A percentile compares a stretch with the other conserved stretches of the same genome.
phyloP scores from a whole-genome alignment of 92 coral and sea anemone genomes.

The Ricordea florida region DNA sequence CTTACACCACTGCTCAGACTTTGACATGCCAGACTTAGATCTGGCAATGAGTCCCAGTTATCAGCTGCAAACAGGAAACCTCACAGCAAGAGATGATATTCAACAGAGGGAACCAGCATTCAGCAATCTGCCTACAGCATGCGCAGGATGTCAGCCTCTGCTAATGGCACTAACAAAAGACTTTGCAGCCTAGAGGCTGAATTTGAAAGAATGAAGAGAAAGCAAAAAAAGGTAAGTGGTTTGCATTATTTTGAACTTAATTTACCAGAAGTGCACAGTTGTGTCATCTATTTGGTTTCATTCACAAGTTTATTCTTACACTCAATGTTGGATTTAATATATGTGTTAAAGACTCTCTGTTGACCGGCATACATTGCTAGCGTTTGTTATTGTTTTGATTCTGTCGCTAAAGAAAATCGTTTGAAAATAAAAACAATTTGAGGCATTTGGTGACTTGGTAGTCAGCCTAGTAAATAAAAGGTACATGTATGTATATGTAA shows the following conservation, averaged over 20 bases:
- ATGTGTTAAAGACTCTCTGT: no score
- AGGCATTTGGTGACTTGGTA: no score
- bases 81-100: slow-evolving; percentile 1
- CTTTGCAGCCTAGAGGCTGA: slow-evolving; percentile 20
- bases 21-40: slow-evolving; percentile 16
- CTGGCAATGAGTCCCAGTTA: neutral
- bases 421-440: no score
- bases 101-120: slow-evolving; percentile 9
- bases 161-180: slow-evolving; percentile 15
- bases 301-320: neutral
- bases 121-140: slow-evolving; percentile 12
- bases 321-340: no score
- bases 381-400: no score
- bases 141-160: slow-evolving; percentile 28
- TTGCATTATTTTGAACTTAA: neutral
- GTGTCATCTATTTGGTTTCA: neutral
- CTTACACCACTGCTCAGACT: slow-evolving; percentile 27
- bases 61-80: neutral
- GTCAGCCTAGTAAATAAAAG: no score
- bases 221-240: slow-evolving; percentile 15
- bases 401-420: no score
- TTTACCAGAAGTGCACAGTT: neutral
- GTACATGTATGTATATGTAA: no score
- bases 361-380: no score
- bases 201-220: slow-evolving; percentile 14